Conservation (phyloP, 53 echinoderm and acorn worm species). For the Echinometra lucunter region DNA sequence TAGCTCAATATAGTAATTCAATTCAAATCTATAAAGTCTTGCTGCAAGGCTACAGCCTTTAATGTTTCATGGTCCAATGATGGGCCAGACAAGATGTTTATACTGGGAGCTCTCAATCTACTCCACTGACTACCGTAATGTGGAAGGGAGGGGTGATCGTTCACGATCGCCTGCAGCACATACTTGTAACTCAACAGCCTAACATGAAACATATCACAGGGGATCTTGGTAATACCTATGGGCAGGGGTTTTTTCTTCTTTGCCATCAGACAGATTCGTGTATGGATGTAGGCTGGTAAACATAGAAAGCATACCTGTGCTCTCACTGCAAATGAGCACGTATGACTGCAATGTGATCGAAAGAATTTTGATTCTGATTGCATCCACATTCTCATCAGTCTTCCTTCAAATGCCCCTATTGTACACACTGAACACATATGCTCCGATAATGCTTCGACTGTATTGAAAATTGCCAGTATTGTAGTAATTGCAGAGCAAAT, state of each 20-base stretch:
- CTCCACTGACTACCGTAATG: constrained; percentile 43
- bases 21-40: neutral
- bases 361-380: constrained; percentile 30
- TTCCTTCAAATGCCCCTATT: neutral
- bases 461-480: neutral
- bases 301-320: constrained; percentile 13
- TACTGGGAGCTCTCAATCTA: constrained; percentile 34
- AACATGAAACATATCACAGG: constrained; percentile 11
- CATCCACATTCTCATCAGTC: neutral
- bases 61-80: constrained; percentile 51
- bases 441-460: neutral
- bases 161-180: neutral
- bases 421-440: neutral
- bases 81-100: constrained; percentile 43
- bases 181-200: constrained; percentile 34
- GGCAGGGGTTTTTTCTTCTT: neutral
- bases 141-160: neutral
- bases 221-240: neutral
- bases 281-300: neutral
- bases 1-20: too few relatives aligned
- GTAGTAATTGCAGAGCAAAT: too few relatives aligned
- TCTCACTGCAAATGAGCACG: constrained; percentile 10
- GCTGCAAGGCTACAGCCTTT: neutral
- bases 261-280: neutral
- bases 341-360: constrained; percentile 22